Conservation (phyloP, 2,888 invertebrate species). For the Gymnosoma rotundatum region DNA sequence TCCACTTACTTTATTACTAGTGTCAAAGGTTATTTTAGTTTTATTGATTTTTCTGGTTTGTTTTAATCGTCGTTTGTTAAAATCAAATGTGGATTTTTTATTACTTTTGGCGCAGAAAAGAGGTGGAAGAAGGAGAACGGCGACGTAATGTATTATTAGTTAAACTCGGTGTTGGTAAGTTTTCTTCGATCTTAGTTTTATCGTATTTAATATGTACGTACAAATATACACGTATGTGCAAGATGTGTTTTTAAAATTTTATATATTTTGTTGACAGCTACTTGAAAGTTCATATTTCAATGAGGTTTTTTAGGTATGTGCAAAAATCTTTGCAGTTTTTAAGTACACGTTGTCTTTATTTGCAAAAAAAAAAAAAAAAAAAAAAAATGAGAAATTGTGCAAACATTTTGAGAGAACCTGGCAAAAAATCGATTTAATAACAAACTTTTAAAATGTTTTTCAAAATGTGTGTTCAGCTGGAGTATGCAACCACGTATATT, state of each 20-base stretch:
- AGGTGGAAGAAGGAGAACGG: slow-evolving; percentile 73
- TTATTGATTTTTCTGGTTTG: not conserved
- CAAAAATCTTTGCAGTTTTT: not conserved
- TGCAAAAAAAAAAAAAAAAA: not conserved
- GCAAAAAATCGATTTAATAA: no score
- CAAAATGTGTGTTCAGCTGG: no score
- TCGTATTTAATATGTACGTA: not conserved
- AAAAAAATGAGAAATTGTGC: not conserved
- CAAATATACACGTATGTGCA: not conserved
- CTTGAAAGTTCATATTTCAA: no score
- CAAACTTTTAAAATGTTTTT: no score
- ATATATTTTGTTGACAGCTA: no score
- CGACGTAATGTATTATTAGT: slow-evolving; percentile 75
- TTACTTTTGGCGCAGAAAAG: slow-evolving; percentile 75
- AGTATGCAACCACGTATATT: no score
- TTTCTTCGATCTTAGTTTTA: not conserved
- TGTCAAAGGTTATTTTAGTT: slow-evolving; percentile 8
- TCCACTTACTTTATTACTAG: slow-evolving; percentile 1
- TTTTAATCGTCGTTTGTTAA: not conserved
- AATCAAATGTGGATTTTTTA: slow-evolving; percentile 78
- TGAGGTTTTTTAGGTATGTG: not conserved
- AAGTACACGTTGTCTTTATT: not conserved
- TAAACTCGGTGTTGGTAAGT: slow-evolving; percentile 78
- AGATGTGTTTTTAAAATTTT: not conserved
- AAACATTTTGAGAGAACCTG: no score